Conservation (phyloP, 30 jellyfish, hydroid and myxozoan species). For the Hydractinia echinata region DNA sequence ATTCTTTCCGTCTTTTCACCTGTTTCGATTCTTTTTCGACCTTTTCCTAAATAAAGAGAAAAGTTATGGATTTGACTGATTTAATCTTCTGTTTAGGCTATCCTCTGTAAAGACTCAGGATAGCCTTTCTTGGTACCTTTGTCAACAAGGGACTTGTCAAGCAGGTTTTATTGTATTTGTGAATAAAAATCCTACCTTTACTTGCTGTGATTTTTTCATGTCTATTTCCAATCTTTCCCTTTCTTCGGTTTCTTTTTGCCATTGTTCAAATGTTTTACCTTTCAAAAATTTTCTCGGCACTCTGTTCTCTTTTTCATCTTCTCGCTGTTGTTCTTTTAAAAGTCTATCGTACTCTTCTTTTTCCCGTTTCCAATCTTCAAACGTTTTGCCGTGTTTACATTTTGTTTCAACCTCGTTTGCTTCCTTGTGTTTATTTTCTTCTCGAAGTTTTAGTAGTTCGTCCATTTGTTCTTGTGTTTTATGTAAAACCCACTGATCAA, state of each 20-base stretch:
- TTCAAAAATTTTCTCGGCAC: background rate
- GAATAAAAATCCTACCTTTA: background rate
- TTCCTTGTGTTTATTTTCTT: conserved; percentile 8
- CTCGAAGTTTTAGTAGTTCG: conserved; percentile 5
- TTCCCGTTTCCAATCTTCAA: conserved; percentile 13
- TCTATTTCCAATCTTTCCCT: background rate
- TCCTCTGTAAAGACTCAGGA: too few relatives aligned
- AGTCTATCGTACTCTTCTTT: conserved; percentile 16
- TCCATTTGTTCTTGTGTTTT: background rate
- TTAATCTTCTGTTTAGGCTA: too few relatives aligned
- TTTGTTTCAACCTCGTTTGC: background rate
- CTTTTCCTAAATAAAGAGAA: conserved; percentile 4
- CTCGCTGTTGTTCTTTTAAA: conserved; percentile 3
- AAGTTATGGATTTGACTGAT: background rate
- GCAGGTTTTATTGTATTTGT: background rate
- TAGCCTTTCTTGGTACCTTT: too few relatives aligned
- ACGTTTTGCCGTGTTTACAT: conserved; percentile 1
- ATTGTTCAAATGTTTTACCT: conserved; percentile 26
- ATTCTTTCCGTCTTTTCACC: conserved; percentile 12
- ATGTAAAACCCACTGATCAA: conserved; percentile 17
- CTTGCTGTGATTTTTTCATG: background rate
- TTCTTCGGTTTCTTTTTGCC: conserved; percentile 20
- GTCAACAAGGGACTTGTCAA: too few relatives aligned
- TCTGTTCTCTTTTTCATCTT: conserved; percentile 10
- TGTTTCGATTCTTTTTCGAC: background rate